Evolutionary conservation across 2,113 vertebrate genomes (phyloP), one percentile per base, ranked within the genome.

Genomic region (Epinephelus cyanopodus): DNA sequence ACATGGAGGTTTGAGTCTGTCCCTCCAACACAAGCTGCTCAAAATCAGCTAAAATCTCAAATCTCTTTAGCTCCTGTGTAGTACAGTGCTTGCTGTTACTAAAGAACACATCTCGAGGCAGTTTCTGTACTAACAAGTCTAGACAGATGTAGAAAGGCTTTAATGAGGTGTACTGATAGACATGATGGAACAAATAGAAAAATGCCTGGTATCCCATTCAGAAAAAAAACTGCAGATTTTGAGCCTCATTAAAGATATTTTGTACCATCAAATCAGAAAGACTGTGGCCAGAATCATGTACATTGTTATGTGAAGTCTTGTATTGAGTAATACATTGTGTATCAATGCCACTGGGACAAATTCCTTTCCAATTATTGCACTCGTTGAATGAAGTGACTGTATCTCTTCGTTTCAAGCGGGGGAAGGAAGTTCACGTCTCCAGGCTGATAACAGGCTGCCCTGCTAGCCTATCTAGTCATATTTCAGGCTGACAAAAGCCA

Each of bases 401-500:
- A 27, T 81, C 70, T 77, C 15, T 21, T 33, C 62, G 60, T 19
- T 72, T 57, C 33, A 42, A 63, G 42, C 25, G 9, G 29, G 66
- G 45, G 14, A 45, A 57, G 57, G 37, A 57, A 29, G 67, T 57
- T 56, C 9, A 7, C 5, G 2, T 72, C 60, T 74, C 19, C 42
- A 21, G 66, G 63, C 73, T 84, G 86, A 88, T 87, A 88, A 83
- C 78, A 87, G 68, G 69, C 74, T 33, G 77, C 63, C 45, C 39
- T 5, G 52, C 81, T 61, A 1, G 76, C 70, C 77, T 74, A 84
- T 77, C 79, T 65, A 13, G 75, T 84, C 78, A 68, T 21, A 65
- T 57, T 83, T 54, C 47, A 66, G 69, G 25, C 66, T 69, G 79
- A 92, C 93, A 87, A 91, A 91, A 81, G 73, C 25, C 37, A 73